These are phyloP conservation scores for Drosophila pachea DNA, from an alignment of 1,140 invertebrate genomes.

Conservation along the genomic window DNA sequence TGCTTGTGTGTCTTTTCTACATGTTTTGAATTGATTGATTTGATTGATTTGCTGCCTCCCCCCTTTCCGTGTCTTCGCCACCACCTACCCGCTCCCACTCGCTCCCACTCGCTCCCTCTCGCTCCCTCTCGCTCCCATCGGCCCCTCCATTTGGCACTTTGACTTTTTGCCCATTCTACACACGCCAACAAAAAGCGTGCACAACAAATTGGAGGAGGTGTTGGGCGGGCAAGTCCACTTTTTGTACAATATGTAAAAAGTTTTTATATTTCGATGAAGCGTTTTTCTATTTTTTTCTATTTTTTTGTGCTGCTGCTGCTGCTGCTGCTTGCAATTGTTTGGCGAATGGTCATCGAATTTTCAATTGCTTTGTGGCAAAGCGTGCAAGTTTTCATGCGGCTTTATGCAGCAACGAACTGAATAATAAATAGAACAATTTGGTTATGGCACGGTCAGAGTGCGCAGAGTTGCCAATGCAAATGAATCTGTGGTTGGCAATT, in stretches of 20 bases:
- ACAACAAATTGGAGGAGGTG: conserved; percentile 45
- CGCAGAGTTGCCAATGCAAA: background rate
- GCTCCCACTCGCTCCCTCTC: conserved; percentile 1
- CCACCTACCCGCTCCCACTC: background rate
- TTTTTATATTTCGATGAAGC: conserved; percentile 47
- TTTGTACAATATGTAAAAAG: conserved; percentile 16
- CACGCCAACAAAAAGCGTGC: conserved; percentile 28
- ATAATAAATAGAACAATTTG: conserved; percentile 36
- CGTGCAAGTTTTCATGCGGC: conserved; percentile 47
- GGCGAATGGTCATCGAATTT: conserved; percentile 60
- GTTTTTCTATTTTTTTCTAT: too few relatives aligned
- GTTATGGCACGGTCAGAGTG: background rate
- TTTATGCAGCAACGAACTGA: conserved; percentile 22
- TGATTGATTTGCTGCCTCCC: conserved; percentile 56
- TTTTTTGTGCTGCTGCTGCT: conserved; percentile 24
- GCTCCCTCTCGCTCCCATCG: background rate
- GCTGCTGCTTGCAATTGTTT: conserved; percentile 31
- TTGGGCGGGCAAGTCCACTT: conserved; percentile 1
- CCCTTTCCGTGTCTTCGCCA: background rate
- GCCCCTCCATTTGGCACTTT: conserved; percentile 52
- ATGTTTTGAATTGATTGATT: conserved; percentile 49
- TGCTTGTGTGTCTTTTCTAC: conserved; percentile 50
- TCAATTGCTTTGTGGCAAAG: conserved; percentile 58
- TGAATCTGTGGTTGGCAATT: conserved; percentile 14
- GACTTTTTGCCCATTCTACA: conserved; percentile 39